A percentile compares a stretch with the other conserved stretches of the same genome.
Evolutionary conservation across 1,140 invertebrate genomes (phyloP).

Genomic region (Eupristina koningsbergeri): DNA sequence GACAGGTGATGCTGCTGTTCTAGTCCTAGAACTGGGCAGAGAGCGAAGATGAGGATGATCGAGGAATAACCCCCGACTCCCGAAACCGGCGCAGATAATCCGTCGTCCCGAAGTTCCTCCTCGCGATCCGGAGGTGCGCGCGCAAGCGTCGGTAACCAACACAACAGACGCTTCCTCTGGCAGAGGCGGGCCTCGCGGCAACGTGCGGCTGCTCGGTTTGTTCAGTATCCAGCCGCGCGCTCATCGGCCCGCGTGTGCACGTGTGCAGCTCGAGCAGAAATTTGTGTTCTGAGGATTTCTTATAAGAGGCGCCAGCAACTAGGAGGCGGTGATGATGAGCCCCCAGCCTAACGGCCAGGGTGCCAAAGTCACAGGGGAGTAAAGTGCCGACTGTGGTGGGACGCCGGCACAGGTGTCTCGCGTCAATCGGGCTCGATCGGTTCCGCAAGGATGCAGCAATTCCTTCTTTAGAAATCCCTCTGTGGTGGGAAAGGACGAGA

Average conservation of each 20-base stretch:
- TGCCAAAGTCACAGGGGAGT: not conserved
- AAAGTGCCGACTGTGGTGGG: not conserved
- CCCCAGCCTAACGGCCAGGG: not conserved
- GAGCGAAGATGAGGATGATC: too few relatives aligned
- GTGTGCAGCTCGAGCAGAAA: too few relatives aligned
- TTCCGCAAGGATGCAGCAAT: too few relatives aligned
- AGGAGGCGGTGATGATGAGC: not conserved
- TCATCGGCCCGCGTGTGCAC: slow-evolving; percentile 9
- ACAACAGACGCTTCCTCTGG: not conserved
- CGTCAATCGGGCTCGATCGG: too few relatives aligned
- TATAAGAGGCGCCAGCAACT: not conserved
- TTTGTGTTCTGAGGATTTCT: not conserved
- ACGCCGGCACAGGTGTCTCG: not conserved
- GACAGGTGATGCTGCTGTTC: too few relatives aligned
- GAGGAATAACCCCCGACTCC: too few relatives aligned
- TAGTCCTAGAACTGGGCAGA: too few relatives aligned
- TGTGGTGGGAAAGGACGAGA: not conserved
- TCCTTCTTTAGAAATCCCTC: too few relatives aligned
- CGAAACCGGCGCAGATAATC: not conserved
- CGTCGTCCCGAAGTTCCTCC: not conserved
- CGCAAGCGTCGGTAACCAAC: not conserved
- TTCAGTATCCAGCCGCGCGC: slow-evolving; percentile 42
- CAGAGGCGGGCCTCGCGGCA: slow-evolving; percentile 4
- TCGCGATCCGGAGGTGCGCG: slow-evolving; percentile 5
- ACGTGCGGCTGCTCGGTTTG: slow-evolving; percentile 1